These are phyloP conservation scores for Hydractinia echinata DNA, from an alignment of 30 jellyfish, hydroid and myxozoan genomes.

Conservation along the genomic window DNA sequence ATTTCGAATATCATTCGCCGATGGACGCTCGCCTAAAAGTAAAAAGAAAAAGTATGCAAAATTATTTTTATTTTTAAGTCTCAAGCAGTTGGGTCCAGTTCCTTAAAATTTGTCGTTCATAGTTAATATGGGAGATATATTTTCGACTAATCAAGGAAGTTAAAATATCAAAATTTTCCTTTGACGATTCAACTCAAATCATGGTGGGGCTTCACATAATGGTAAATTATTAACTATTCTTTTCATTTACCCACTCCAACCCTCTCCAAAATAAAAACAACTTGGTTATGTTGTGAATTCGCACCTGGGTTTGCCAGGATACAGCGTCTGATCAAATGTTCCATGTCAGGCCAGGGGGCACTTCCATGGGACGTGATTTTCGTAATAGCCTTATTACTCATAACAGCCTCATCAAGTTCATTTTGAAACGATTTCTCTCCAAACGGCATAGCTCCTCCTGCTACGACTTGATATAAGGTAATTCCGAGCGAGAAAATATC, in stretches of 20 bases:
- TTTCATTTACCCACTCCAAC: too few species aligned
- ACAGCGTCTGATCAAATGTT: constrained; percentile 59
- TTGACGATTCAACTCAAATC: too few species aligned
- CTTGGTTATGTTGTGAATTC: not conserved
- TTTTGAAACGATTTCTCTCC: constrained; percentile 35
- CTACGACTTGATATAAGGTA: constrained; percentile 63
- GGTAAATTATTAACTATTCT: too few species aligned
- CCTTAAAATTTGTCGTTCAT: too few species aligned
- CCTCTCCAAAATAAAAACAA: too few species aligned
- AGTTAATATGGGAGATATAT: too few species aligned
- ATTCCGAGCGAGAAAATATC: constrained; percentile 82
- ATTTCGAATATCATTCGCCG: constrained; percentile 49
- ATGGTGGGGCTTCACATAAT: too few species aligned
- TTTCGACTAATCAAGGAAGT: too few species aligned
- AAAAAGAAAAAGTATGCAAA: not conserved
- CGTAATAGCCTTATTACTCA: constrained; percentile 29
- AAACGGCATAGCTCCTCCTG: constrained; percentile 71
- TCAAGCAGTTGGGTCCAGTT: too few species aligned
- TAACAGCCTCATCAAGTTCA: constrained; percentile 29
- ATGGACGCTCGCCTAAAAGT: constrained; percentile 61
- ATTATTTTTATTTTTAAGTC: too few species aligned
- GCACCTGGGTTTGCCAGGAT: constrained; percentile 56
- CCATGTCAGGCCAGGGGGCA: constrained; percentile 94
- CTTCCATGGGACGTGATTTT: constrained; percentile 46
- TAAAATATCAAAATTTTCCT: too few species aligned